phyloP scores from a whole-genome alignment of 1,140 invertebrate species.

The Hycleus phaleratus region DNA sequence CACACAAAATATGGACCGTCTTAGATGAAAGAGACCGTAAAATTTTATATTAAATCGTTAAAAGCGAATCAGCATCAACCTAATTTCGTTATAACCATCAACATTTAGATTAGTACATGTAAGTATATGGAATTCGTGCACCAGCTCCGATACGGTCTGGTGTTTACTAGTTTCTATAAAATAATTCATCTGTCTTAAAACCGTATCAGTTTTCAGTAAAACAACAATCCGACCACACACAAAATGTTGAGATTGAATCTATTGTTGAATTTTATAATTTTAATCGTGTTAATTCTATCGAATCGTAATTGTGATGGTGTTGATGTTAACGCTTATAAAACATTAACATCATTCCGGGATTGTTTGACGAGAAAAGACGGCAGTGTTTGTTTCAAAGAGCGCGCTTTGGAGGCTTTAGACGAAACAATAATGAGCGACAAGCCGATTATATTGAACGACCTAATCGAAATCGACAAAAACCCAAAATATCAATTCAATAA shows the following conservation, averaged over 20 bases:
- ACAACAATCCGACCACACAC: neutral
- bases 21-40: conserved; percentile 10
- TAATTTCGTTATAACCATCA: conserved; percentile 10
- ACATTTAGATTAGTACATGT: too few relatives aligned
- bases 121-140: too few relatives aligned
- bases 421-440: conserved; percentile 47
- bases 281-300: too few relatives aligned
- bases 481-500: conserved; percentile 30
- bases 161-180: too few relatives aligned
- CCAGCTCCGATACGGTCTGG: too few relatives aligned
- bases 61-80: conserved; percentile 6
- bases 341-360: conserved; percentile 24
- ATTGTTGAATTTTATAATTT: too few relatives aligned
- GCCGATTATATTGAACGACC: conserved; percentile 49
- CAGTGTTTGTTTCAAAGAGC: conserved; percentile 48
- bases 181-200: too few relatives aligned
- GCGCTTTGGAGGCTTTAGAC: conserved; percentile 48
- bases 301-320: too few relatives aligned
- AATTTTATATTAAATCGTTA: neutral
- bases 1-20: too few relatives aligned
- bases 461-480: conserved; percentile 47
- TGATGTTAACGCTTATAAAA: too few relatives aligned
- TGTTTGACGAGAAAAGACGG: conserved; percentile 38
- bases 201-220: neutral
- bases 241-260: neutral